Conservation (phyloP, 1,140 invertebrate genomes). For the Caenorhabditis inopinata region DNA sequence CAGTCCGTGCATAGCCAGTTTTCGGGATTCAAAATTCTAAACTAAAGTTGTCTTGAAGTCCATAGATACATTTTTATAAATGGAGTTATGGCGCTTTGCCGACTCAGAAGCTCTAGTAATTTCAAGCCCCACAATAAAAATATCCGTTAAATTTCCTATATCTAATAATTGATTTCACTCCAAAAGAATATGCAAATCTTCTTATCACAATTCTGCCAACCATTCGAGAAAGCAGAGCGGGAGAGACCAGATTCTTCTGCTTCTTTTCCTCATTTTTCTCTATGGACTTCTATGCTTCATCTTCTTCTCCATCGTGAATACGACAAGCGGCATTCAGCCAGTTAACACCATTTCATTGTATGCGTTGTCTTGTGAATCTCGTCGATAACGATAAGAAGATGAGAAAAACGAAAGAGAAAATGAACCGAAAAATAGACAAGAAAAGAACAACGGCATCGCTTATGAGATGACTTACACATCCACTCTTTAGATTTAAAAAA, state of each 20-base stretch:
- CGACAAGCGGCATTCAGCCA: conserved; percentile 3
- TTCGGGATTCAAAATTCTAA: too few species aligned
- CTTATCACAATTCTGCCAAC: conserved; percentile 28
- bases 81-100: too few species aligned
- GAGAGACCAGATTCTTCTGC: background rate
- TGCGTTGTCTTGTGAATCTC: background rate
- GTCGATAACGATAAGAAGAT: background rate
- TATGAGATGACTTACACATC: too few species aligned
- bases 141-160: too few species aligned
- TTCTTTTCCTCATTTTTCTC: background rate
- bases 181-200: conserved; percentile 25
- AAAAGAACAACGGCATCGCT: background rate
- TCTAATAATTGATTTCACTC: background rate
- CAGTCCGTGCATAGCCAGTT: too few species aligned
- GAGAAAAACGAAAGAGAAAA: background rate
- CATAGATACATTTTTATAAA: too few species aligned
- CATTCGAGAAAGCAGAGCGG: conserved; percentile 24
- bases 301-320: background rate
- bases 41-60: too few species aligned
- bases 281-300: conserved; percentile 10
- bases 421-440: background rate
- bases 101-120: too few species aligned
- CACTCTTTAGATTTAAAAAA: background rate
- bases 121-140: too few species aligned
- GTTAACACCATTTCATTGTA: conserved; percentile 24